These are phyloP conservation scores for Monochamus saltuarius DNA, from an alignment of 1,140 invertebrate genomes.

Conservation along the genomic window DNA sequence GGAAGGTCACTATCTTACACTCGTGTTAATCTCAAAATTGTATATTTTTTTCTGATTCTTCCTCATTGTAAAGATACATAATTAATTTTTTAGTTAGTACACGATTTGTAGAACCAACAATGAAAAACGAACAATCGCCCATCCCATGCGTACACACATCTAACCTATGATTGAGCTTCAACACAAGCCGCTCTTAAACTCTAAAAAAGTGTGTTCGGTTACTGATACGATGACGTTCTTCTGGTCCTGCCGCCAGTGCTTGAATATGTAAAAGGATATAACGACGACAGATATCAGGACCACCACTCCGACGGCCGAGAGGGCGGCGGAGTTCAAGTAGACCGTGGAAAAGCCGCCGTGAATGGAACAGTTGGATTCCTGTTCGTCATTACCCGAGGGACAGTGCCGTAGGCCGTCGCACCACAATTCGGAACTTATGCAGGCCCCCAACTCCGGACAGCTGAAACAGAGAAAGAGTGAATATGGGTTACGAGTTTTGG, in stretches of 20 bases:
- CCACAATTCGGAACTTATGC: slow-evolving; percentile 71
- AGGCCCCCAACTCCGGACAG: slow-evolving; percentile 71
- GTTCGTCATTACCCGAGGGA: slow-evolving; percentile 73
- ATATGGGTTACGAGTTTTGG: too few relatives aligned
- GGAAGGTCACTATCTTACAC: too few relatives aligned
- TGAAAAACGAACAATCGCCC: too few relatives aligned
- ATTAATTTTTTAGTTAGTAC: too few relatives aligned
- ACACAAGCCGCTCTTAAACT: slow-evolving; percentile 51
- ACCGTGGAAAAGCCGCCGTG: slow-evolving; percentile 66
- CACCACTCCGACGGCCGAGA: slow-evolving; percentile 32
- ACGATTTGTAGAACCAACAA: too few relatives aligned
- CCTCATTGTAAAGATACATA: too few relatives aligned
- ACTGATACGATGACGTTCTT: slow-evolving; percentile 50
- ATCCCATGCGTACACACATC: background rate
- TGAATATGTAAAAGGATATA: slow-evolving; percentile 42
- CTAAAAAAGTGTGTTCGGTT: slow-evolving; percentile 51
- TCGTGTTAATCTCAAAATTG: too few relatives aligned
- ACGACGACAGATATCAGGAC: slow-evolving; percentile 37
- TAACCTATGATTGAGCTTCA: slow-evolving; percentile 22
- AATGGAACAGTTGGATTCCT: slow-evolving; percentile 69
- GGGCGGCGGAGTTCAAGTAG: slow-evolving; percentile 51
- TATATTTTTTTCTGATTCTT: too few relatives aligned
- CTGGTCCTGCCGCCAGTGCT: slow-evolving; percentile 44
- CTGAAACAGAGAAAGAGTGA: slow-evolving; percentile 47
- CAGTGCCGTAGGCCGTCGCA: slow-evolving; percentile 73